Percentiles rank a stretch among this genome's conserved stretches.
Conservation (phyloP, 2,888 invertebrate species). For the Andrena bucephala region DNA sequence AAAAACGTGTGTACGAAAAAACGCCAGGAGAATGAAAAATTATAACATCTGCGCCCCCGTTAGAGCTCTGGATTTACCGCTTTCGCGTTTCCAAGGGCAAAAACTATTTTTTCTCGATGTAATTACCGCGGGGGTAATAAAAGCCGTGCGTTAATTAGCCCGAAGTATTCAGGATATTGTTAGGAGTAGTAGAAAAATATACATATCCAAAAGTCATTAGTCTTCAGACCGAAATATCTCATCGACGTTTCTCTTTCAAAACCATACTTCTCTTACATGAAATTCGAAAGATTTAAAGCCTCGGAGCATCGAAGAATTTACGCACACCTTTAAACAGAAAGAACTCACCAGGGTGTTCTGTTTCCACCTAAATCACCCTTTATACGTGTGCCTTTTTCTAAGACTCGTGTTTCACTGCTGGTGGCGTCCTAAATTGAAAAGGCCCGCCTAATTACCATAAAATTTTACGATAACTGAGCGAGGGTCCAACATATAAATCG, state of each 20-base stretch:
- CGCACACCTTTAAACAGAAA: no score
- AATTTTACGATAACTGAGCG: not conserved
- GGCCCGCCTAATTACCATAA: constrained; percentile 2
- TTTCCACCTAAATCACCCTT: no score
- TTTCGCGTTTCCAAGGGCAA: not conserved
- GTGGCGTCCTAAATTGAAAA: not conserved
- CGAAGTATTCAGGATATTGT: not conserved
- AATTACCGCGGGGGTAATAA: constrained; percentile 2
- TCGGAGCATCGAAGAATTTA: no score
- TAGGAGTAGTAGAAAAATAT: not conserved
- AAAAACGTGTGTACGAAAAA: not conserved
- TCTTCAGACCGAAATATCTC: no score
- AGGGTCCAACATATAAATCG: not conserved
- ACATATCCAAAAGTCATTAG: no score
- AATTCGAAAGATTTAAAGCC: no score
- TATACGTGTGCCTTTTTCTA: not conserved
- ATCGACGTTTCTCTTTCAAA: no score
- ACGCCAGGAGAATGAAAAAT: constrained; percentile 8
- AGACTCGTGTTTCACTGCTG: not conserved
- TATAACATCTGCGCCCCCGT: not conserved
- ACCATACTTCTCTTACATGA: no score
- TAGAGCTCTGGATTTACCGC: not conserved
- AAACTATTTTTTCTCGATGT: not conserved
- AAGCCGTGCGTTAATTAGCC: not conserved
- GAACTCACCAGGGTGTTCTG: no score